phyloP scores from a whole-genome alignment of 2,888 invertebrate species.

The Orthosia cruda region DNA sequence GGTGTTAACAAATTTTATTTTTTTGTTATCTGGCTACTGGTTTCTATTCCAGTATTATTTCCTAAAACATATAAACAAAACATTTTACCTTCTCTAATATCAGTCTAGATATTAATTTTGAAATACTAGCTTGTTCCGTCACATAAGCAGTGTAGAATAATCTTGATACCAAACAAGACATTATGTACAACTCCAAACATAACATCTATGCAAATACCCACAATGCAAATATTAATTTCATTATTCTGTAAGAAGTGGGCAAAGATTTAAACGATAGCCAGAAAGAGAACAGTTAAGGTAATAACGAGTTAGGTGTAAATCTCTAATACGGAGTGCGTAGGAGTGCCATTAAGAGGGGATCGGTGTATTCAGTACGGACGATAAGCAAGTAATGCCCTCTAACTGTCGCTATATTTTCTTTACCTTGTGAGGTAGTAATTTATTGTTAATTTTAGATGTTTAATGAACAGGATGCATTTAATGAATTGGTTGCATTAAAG shows the following conservation, averaged over 20 bases:
- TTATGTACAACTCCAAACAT: constrained; percentile 13
- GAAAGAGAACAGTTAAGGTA: constrained; percentile 44
- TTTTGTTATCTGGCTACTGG: too few relatives aligned
- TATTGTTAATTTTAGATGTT: background rate
- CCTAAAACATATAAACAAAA: too few relatives aligned
- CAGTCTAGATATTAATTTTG: too few relatives aligned
- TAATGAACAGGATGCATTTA: background rate
- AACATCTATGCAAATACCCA: constrained; percentile 19
- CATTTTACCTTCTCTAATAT: too few relatives aligned
- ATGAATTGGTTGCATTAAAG: background rate
- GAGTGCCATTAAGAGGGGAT: constrained; percentile 50
- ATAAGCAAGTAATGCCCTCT: constrained; percentile 33
- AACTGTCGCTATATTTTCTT: constrained; percentile 9
- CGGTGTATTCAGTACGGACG: constrained; percentile 43
- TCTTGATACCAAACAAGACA: constrained; percentile 3
- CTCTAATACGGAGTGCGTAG: constrained; percentile 46
- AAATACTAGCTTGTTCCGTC: background rate
- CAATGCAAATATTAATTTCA: constrained; percentile 35
- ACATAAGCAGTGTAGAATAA: too few relatives aligned
- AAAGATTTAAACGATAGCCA: constrained; percentile 37
- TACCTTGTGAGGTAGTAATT: background rate
- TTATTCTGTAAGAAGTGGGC: constrained; percentile 17
- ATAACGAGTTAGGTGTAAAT: constrained; percentile 49
- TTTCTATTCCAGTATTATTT: too few relatives aligned
- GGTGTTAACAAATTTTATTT: too few relatives aligned